phyloP scores from a whole-genome alignment of 2,797 vertebrate genomes.

The Rhabdomys pumilio region DNA sequence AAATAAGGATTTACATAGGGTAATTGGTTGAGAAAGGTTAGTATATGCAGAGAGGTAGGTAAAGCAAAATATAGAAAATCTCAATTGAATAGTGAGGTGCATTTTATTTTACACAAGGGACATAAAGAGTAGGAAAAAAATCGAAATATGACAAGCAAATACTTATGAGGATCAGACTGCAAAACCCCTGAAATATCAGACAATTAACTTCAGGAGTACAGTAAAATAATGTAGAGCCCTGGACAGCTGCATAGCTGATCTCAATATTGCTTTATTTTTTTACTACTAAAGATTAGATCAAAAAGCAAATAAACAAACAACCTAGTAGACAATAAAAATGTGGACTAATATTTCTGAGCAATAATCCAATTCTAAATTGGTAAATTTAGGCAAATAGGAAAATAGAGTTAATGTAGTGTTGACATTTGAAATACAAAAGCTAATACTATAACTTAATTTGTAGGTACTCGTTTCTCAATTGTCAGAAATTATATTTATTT shows the following conservation, averaged over 20 bases:
- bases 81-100: background rate
- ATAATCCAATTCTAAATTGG: background rate
- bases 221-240: background rate
- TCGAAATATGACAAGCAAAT: background rate
- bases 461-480: background rate
- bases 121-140: background rate
- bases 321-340: background rate
- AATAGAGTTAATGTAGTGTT: background rate
- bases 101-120: background rate
- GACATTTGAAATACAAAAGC: background rate
- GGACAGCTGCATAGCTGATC: background rate
- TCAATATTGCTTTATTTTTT: slow-evolving; percentile 5
- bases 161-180: background rate
- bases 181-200: background rate
- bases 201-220: background rate
- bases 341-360: background rate
- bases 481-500: slow-evolving; percentile 2
- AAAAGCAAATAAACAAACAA: background rate
- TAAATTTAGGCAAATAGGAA: background rate
- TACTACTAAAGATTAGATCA: background rate
- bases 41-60: background rate
- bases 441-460: slow-evolving; percentile 4
- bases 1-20: background rate
- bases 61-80: slow-evolving; percentile 23
- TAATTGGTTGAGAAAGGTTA: background rate